Evolutionary conservation across 2,888 invertebrate species (phyloP).

Genomic region (Hypomecis punctinalis): DNA sequence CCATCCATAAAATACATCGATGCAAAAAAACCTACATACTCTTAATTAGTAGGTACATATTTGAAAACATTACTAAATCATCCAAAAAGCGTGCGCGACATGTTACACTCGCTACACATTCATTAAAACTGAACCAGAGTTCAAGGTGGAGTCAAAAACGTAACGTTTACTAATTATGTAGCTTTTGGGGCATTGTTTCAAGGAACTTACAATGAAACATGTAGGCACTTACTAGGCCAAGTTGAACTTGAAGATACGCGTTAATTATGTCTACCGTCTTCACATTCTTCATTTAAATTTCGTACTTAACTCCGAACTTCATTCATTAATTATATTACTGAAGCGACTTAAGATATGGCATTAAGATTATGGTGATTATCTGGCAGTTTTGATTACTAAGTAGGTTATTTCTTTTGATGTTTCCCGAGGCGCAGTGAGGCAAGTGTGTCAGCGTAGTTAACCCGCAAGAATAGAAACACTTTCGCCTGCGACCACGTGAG

Average conservation of each 20-base stretch:
- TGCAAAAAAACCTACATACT: too few species aligned
- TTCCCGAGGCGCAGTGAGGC: slow-evolving; percentile 4
- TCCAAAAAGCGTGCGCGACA: background rate
- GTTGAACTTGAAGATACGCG: background rate
- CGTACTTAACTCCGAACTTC: too few species aligned
- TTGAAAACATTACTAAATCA: background rate
- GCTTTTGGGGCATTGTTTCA: slow-evolving; percentile 6
- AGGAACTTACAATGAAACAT: background rate
- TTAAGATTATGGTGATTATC: background rate
- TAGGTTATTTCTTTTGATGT: slow-evolving; percentile 9
- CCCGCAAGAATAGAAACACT: slow-evolving; percentile 29
- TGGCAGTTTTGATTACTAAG: background rate
- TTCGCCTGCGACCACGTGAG: slow-evolving; percentile 13
- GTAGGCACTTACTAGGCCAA: background rate
- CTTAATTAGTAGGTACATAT: background rate
- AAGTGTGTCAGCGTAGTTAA: slow-evolving; percentile 15
- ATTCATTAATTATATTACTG: too few species aligned
- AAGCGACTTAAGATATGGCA: background rate
- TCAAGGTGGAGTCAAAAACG: slow-evolving; percentile 17
- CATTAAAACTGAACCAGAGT: slow-evolving; percentile 11
- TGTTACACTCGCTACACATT: background rate
- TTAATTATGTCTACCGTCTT: background rate
- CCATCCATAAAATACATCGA: too few species aligned
- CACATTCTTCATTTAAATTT: too few species aligned
- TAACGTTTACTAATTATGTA: slow-evolving; percentile 3